A percentile compares a stretch with the other conserved stretches of the same genome.
Evolutionary conservation across 2,113 vertebrate species (phyloP).

Genomic region (Pedionomus torquatus): DNA sequence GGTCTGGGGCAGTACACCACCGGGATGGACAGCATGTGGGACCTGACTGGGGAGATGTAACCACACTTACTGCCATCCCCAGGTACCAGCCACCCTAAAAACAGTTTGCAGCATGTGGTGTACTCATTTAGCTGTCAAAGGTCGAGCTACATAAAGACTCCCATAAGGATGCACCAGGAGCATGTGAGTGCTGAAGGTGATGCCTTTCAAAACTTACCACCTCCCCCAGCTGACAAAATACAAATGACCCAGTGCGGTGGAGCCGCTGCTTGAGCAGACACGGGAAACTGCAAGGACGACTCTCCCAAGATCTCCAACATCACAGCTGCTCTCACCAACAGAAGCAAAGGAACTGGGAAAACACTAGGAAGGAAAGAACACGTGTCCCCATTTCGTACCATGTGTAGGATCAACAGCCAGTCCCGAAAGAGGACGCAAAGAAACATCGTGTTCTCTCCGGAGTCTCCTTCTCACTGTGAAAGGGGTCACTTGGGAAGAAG

Average conservation of each 20-base stretch:
- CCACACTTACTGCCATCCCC: not conserved
- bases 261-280: not conserved
- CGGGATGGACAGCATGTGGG: not conserved
- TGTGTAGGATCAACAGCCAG: not conserved
- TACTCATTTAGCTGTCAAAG: not conserved
- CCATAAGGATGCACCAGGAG: fast-evolving
- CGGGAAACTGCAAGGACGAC: fast-evolving
- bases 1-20: not conserved
- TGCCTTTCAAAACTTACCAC: not conserved
- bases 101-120: not conserved
- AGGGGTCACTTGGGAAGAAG: not conserved
- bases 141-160: fast-evolving
- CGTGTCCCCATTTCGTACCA: not conserved
- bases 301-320: fast-evolving
- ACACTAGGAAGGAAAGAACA: not conserved
- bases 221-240: not conserved
- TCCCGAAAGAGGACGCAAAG: not conserved
- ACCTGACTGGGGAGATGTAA: not conserved
- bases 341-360: not conserved
- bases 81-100: not conserved
- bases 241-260: fast-evolving
- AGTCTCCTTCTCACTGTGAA: not conserved
- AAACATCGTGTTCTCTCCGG: not conserved
- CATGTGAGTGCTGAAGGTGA: not conserved
- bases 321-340: not conserved